Evolutionary conservation across 2,888 invertebrate species (phyloP).

Genomic region (Lasius platythorax): DNA sequence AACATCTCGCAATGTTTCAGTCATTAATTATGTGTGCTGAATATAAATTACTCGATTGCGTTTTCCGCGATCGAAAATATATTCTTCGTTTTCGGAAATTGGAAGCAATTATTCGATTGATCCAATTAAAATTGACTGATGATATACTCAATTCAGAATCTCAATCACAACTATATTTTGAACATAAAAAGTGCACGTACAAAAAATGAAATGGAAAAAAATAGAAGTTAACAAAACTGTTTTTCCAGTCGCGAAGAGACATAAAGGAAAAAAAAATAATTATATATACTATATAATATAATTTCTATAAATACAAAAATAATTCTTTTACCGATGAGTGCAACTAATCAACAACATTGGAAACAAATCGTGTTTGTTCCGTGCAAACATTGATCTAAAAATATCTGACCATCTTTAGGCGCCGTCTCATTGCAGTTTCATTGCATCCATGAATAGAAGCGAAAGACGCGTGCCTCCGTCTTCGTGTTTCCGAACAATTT

Average conservation of each 20-base stretch:
- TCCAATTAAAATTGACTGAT: background rate
- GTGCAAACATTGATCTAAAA: background rate
- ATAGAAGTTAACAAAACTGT: background rate
- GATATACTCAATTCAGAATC: background rate
- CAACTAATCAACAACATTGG: background rate
- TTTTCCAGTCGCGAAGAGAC: background rate
- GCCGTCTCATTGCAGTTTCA: slow-evolving; percentile 57
- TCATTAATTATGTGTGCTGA: background rate
- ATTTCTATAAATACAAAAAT: background rate
- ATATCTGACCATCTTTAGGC: slow-evolving; percentile 16
- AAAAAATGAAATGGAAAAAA: background rate
- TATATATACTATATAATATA: background rate
- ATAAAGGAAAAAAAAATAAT: background rate
- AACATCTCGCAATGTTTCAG: background rate
- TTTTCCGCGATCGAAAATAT: background rate
- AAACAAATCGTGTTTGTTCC: slow-evolving; percentile 9
- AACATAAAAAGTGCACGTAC: background rate
- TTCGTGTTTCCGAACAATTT: slow-evolving; percentile 65
- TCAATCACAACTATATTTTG: background rate
- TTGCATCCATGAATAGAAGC: slow-evolving; percentile 66
- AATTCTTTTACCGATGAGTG: background rate
- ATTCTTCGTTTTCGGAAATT: background rate
- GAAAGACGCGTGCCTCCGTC: slow-evolving; percentile 58
- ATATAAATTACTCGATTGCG: background rate
- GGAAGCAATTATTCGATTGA: background rate